Percentiles rank a stretch among this genome's conserved stretches.
These are phyloP conservation scores for Gopherus flavomarginatus DNA, from an alignment of 2,113 vertebrate species.

Conservation along the genomic window DNA sequence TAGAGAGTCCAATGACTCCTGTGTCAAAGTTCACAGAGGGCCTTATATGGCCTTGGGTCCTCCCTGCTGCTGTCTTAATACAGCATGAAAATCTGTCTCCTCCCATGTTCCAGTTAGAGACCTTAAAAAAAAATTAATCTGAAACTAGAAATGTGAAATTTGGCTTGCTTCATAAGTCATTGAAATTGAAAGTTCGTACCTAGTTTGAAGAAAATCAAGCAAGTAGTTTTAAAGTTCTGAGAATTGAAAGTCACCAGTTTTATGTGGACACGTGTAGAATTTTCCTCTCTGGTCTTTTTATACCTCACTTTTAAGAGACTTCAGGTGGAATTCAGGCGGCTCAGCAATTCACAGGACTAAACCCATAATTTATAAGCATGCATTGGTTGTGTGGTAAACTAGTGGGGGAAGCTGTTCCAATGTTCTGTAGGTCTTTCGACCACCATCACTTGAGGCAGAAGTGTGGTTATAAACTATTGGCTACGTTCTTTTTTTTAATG, in stretches of 20 bases:
- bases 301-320: neutral
- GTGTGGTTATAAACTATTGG: neutral
- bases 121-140: neutral
- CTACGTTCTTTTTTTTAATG: neutral
- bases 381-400: neutral
- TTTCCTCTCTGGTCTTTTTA: neutral
- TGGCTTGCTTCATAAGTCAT: neutral
- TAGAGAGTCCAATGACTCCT: neutral
- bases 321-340: neutral
- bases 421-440: neutral
- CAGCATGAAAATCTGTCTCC: neutral
- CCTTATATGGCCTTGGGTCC: fast-evolving
- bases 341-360: neutral
- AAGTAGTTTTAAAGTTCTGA: neutral
- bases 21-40: fast-evolving
- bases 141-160: neutral
- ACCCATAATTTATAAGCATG: fast-evolving
- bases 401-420: neutral
- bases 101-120: neutral
- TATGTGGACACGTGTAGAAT: neutral
- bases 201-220: slow-evolving; percentile 6
- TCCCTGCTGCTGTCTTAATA: neutral
- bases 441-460: neutral
- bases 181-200: neutral
- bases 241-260: neutral